Conservation (phyloP, 2,113 vertebrate species). For the Meleagris gallopavo region DNA sequence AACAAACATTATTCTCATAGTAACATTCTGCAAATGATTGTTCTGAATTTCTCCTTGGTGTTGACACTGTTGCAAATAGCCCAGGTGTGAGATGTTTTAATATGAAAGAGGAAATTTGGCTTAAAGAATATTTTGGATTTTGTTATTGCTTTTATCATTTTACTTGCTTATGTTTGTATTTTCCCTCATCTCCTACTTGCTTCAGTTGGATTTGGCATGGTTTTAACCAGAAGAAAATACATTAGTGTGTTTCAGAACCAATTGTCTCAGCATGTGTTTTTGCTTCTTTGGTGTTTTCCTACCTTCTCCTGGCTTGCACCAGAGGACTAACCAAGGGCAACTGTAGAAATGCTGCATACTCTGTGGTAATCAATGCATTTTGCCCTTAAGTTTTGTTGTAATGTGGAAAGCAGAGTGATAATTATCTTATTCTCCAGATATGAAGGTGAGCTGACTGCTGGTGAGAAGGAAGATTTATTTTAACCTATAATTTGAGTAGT, state of each 20-base stretch:
- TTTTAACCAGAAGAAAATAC: constrained; percentile 53
- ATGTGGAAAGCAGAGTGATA: background rate
- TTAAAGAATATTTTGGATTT: background rate
- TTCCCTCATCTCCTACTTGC: background rate
- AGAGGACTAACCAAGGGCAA: constrained; percentile 8
- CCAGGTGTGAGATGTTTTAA: constrained; percentile 13
- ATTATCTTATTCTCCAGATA: background rate
- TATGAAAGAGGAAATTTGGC: background rate
- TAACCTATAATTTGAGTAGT: background rate
- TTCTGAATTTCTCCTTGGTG: constrained; percentile 60
- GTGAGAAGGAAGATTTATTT: background rate
- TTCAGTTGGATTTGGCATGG: background rate
- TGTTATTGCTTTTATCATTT: background rate
- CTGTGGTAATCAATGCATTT: background rate
- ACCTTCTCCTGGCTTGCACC: background rate
- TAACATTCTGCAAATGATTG: background rate
- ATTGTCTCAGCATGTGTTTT: constrained; percentile 8
- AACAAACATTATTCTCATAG: background rate
- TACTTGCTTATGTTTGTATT: background rate
- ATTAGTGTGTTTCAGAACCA: background rate
- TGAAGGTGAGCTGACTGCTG: background rate
- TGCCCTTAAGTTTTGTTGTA: background rate
- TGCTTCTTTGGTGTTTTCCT: constrained; percentile 9
- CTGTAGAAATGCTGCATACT: background rate
- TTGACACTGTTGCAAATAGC: constrained; percentile 21